Evolutionary conservation across 1,140 invertebrate species (phyloP), one percentile per base, ranked within the genome.

Genomic region (Amphibalanus amphitrite): DNA sequence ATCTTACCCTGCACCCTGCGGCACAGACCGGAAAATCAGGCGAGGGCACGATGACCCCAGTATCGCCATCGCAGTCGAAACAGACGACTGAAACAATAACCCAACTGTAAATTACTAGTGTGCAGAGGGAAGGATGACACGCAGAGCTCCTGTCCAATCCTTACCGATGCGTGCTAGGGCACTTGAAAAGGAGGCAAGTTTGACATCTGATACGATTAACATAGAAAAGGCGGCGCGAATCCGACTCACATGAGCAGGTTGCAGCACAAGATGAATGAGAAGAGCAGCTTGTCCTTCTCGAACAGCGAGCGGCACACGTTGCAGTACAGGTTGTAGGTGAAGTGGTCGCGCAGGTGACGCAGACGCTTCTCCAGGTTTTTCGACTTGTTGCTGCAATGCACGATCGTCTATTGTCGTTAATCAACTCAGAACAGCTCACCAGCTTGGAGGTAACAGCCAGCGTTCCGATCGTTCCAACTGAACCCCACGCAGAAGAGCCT

Each of bases 291-390:
- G 79, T 97, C 91, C 84, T 95, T 95, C 81, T 97, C 93, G 82
- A 96, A 96, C 17, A 97, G 82, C 74, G 93, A 95, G 76, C 93
- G 83, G 78, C 93, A 97, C 75, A 97, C 90, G 77, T 94, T 96
- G 30, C 87, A 84, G 78, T 96, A 97, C 0, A 97, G 82, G 0
- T 90, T 93, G 77, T 93, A 94, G 0, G 92, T 97, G 75, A 96
- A 95, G 79, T 91, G 89, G 75, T 86, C 82, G 68, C 85, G 85
- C 0, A 97, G 81, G 29, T 82, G 81, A 28, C 78, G 77, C 17
- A 82, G 74, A 3, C 81, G 77, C 67, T 77, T 73, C 70, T 82
- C 80, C 67, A 82, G 73, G 70, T 81, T 80, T 75, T 81, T 82
- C 13, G 80, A 81, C 75, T 82, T 82, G 77, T 82, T 81, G 75